A percentile compares a stretch with the other conserved stretches of the same genome.
These are phyloP conservation scores for Drosophila prostipennis DNA, from an alignment of 2,888 invertebrate genomes.

Conservation along the genomic window DNA sequence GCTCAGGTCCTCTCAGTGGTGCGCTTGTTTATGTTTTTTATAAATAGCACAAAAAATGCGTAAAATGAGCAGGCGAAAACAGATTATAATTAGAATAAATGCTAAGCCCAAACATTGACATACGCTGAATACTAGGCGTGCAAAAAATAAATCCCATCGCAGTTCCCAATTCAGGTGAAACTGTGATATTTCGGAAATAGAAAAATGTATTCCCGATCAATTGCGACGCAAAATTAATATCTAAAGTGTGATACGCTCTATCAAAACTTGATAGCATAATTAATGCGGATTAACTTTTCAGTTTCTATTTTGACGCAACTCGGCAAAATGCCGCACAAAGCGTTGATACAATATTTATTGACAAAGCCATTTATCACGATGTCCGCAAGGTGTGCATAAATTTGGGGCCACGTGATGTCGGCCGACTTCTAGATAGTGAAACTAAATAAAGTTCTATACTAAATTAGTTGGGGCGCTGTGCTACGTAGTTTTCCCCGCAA, in stretches of 20 bases:
- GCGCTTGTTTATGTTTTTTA: constrained; percentile 42
- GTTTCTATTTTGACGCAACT: constrained; percentile 28
- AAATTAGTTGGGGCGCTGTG: neutral
- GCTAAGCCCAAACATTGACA: constrained; percentile 21
- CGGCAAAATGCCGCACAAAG: constrained; percentile 21
- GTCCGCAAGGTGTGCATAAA: constrained; percentile 41
- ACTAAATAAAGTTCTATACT: constrained; percentile 12
- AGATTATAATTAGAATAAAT: constrained; percentile 38
- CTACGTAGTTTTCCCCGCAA: neutral
- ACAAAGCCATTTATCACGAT: constrained; percentile 42
- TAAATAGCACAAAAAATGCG: constrained; percentile 48
- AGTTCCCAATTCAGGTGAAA: no score
- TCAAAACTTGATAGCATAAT: constrained; percentile 43
- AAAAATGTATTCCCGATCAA: neutral
- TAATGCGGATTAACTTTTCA: constrained; percentile 37
- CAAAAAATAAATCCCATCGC: neutral
- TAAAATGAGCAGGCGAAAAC: constrained; percentile 29
- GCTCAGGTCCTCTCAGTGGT: constrained; percentile 15
- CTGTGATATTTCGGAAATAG: neutral
- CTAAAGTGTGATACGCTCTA: constrained; percentile 24
- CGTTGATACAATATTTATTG: constrained; percentile 26
- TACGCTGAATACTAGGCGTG: constrained; percentile 4
- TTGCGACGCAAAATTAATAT: constrained; percentile 5
- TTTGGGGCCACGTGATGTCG: constrained; percentile 32
- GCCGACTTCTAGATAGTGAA: constrained; percentile 14